Evolutionary conservation across 2,797 vertebrate species (phyloP), one percentile per base, ranked within the genome.

Genomic region (Premnoplex brunnescens): DNA sequence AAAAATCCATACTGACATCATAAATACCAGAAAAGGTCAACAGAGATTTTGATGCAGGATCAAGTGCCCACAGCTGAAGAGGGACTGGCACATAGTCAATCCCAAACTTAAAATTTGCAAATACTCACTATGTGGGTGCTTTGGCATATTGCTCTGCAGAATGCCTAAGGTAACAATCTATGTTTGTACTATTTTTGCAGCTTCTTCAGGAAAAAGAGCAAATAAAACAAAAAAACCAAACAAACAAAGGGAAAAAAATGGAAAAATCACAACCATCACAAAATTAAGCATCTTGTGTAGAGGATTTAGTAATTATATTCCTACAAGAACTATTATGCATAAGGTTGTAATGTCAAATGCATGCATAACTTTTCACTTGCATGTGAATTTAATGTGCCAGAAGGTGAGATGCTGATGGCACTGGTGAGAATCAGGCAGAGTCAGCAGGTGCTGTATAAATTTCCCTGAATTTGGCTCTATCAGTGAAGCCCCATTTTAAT

Each of bases 1-100:
- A 97, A 96, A 95, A 97, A 97, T 95, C 89, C 79, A 67, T 91
- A 67, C 84, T 30, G 64, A 89, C 96, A 95, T 97, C 94, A 91
- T 93, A 98, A 98, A 98, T 98, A 95, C 94, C 97, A 97, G 95
- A 85, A 97, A 98, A 98, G 98, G 97, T 98, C 97, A 97, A 51
- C 69, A 46, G 48, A 1, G 6, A 89, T 95, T 95, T 93, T 92
- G 93, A 67, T 90, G 91, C 48, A 48, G 92, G 85, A 75, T 89
- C 54, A 37, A 77, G 59, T 91, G 83, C 87, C 81, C 85, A 78
- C 67, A 94, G 95, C 86, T 88, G 52, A 92, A 80, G 76, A 49
- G 39, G n/a, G 79, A 85, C 66, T 96, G 96, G 97, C 93, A 77
- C 59, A 37, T 56, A 88, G 94, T 97, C 95, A 95, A 68, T 94